Base-by-base conservation (phyloP, 2,113 vertebrate species). In the Tetrao urogallus region DNA sequence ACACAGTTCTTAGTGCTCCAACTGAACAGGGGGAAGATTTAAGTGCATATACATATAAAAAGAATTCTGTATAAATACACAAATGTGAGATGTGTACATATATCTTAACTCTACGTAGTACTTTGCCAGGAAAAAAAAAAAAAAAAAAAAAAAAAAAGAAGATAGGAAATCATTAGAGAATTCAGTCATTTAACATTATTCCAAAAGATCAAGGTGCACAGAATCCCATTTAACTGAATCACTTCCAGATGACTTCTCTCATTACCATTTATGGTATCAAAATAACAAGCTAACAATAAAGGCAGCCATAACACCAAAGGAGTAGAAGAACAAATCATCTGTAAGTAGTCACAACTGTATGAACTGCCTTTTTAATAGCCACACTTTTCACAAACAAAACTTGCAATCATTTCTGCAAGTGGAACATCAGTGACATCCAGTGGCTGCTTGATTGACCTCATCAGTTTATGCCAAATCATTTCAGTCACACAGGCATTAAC, bases 381-480 rank as follows among this genome's bases (percentile, higher is more conserved):
- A 42, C 16, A 8, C 18, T 83, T 61, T 28, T 24, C 14, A 34
- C 0, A 0, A 28, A 6, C 13, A 20, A 57, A 73, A 24, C 17
- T 47, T 48, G 54, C 1, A 4, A 2, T 0, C 2, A 13, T 12
- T 89, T 81, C 86, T 64, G 48, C 30, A 43, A 45, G 52, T 36
- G 12, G 94, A 96, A 42, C 90, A 11, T 8, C 60, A 91, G 92
- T 77, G 97, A 90, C 97, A 96, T 84, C 97, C 48, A 63, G 96
- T 94, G 97, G 97, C 72, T 66, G 18, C 66, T 38, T 9, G 21
- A 8, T 30, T 54, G 34, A 36, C 24, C 13, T 30, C 43, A 45
- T 30, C 4, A 7, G 32, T 27, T 82, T 25, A 6, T 18, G 30
- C 1, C 12, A 36, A 63, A 40, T 1, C 52, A 48, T 8, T 17